phyloP scores from a whole-genome alignment of 2,113 vertebrate species.

The Clinocottus analis region DNA sequence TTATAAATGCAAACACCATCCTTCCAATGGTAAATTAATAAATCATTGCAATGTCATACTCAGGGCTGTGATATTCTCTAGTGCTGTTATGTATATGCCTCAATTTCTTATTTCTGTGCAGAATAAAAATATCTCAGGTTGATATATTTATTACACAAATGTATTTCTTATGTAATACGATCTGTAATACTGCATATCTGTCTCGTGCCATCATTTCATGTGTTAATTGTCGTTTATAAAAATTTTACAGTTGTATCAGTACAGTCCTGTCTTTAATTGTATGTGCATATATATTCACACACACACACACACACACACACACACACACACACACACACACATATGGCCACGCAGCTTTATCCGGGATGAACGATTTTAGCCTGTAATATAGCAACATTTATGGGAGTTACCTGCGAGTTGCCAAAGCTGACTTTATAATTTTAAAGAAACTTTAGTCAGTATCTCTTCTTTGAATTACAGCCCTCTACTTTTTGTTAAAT shows the following conservation, averaged over 20 bases:
- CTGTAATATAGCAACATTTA: too few species aligned
- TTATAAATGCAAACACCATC: slow-evolving; percentile 12
- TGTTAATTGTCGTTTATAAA: slow-evolving; percentile 44
- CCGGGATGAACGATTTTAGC: too few species aligned
- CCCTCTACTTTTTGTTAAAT: too few species aligned
- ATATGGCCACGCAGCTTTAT: too few species aligned
- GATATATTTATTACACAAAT: slow-evolving; percentile 28
- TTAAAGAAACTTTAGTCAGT: too few species aligned
- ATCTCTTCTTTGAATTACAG: too few species aligned
- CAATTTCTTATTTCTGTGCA: not conserved
- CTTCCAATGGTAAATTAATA: slow-evolving; percentile 1
- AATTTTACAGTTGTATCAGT: not conserved
- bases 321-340: too few species aligned
- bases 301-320: too few species aligned
- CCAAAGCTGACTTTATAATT: too few species aligned
- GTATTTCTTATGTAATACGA: not conserved
- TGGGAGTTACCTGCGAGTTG: too few species aligned
- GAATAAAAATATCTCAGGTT: slow-evolving; percentile 26
- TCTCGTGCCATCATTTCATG: not conserved
- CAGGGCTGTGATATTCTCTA: slow-evolving; percentile 40
- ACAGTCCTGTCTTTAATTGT: not conserved
- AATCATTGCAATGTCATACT: slow-evolving; percentile 29
- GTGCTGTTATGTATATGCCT: not conserved
- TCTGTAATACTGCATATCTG: not conserved
- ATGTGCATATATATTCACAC: not conserved